Conservation (phyloP, 1,140 invertebrate species). For the Drosophila navojoa region DNA sequence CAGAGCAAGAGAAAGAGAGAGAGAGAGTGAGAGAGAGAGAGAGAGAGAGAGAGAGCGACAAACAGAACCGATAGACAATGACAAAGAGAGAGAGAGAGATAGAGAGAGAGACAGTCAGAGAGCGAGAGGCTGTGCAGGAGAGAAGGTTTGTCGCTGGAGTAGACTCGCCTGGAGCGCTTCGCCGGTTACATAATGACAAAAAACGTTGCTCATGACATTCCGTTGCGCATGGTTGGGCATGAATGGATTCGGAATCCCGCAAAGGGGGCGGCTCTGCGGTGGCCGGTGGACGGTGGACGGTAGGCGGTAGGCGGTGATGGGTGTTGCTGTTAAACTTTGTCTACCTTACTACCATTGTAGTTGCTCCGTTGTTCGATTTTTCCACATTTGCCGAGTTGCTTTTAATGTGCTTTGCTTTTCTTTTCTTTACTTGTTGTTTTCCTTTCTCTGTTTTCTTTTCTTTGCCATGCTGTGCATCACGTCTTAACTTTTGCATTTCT, state of each 20-base stretch:
- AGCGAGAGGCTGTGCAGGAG: constrained; percentile 8
- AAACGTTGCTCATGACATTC: constrained; percentile 33
- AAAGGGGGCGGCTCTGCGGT: background rate
- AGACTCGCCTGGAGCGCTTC: constrained; percentile 13
- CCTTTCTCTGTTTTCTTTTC: background rate
- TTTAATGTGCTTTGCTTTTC: constrained; percentile 20
- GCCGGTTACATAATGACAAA: constrained; percentile 61
- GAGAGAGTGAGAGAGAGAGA: background rate
- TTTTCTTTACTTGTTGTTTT: background rate
- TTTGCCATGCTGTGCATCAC: constrained; percentile 12
- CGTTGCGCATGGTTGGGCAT: constrained; percentile 8
- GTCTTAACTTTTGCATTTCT: constrained; percentile 46
- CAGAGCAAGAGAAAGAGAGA: constrained; percentile 2
- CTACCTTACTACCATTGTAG: constrained; percentile 31
- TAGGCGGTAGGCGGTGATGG: background rate
- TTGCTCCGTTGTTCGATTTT: constrained; percentile 55
- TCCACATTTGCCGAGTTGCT: constrained; percentile 47
- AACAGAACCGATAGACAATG: background rate
- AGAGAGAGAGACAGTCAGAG: background rate
- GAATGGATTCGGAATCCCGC: background rate
- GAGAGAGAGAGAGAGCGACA: background rate
- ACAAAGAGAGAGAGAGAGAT: background rate
- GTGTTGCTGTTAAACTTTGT: constrained; percentile 14
- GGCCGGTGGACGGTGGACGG: background rate
- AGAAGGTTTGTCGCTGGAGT: background rate